These are phyloP conservation scores for Notoglanidium macrostoma DNA, from an alignment of 2,797 vertebrate genomes.

Conservation along the genomic window DNA sequence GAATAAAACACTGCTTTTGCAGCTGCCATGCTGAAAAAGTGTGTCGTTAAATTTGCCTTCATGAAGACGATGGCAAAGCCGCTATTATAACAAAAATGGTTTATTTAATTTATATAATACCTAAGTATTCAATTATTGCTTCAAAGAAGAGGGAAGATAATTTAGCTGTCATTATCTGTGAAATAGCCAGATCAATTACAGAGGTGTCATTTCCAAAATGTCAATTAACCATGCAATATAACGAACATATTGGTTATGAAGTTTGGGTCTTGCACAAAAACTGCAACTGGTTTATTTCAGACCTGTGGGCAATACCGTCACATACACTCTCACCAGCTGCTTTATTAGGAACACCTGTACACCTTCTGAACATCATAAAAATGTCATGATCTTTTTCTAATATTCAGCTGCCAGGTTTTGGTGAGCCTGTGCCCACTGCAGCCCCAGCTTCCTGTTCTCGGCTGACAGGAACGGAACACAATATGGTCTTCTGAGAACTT, in stretches of 20 bases:
- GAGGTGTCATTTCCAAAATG: neutral
- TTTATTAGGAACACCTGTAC: neutral
- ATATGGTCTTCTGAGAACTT: neutral
- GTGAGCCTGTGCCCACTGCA: neutral
- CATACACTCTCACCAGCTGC: neutral
- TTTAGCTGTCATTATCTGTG: neutral
- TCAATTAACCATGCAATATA: neutral
- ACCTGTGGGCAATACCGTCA: neutral
- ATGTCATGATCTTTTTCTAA: neutral
- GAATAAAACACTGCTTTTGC: neutral
- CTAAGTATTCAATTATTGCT: neutral
- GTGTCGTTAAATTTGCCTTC: neutral
- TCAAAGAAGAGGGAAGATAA: neutral
- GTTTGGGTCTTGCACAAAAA: neutral
- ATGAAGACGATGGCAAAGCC: neutral
- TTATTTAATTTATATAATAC: neutral
- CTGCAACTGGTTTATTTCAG: neutral
- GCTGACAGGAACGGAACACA: neutral
- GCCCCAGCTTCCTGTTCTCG: neutral
- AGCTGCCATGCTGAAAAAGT: neutral
- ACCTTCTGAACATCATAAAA: neutral
- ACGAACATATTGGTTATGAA: neutral
- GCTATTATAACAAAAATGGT: neutral
- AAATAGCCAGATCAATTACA: neutral
- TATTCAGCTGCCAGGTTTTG: neutral